Evolutionary conservation across 1,140 invertebrate species (phyloP).

Genomic region (Eufriesea mexicana): DNA sequence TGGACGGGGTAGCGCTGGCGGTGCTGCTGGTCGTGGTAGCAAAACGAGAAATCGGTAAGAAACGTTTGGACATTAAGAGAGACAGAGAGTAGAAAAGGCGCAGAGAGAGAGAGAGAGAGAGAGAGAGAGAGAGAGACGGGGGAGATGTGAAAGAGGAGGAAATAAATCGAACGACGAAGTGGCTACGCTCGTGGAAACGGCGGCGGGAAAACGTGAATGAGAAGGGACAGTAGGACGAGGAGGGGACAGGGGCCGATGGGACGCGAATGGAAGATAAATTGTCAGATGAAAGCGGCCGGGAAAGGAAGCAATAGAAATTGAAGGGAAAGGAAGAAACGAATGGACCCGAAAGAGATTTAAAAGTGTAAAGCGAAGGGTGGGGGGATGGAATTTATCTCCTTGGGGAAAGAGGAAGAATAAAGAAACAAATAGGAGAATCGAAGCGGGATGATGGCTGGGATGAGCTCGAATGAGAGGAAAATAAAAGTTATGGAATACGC

Average conservation of each 20-base stretch:
- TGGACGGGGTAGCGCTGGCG: background rate
- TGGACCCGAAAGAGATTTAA: conserved; percentile 19
- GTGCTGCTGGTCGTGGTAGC: too few relatives aligned
- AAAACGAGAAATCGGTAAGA: background rate
- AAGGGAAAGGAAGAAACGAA: conserved; percentile 23
- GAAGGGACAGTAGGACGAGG: background rate
- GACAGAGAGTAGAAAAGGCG: background rate
- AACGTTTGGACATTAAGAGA: background rate
- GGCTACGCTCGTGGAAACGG: background rate
- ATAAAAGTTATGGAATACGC: background rate
- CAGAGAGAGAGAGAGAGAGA: background rate
- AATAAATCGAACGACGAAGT: conserved; percentile 27
- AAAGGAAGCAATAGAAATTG: conserved; percentile 24
- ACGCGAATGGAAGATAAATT: conserved; percentile 28
- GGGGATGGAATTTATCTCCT: conserved; percentile 22
- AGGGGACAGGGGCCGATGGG: background rate
- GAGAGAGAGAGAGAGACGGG: background rate
- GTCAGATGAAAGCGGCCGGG: conserved; percentile 28
- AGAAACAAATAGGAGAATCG: conserved; percentile 10
- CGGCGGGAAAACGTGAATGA: conserved; percentile 3
- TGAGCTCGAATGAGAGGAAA: background rate
- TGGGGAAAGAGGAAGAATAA: background rate
- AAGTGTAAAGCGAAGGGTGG: conserved; percentile 11
- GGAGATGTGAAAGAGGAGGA: background rate
- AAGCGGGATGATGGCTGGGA: background rate